phyloP scores from a whole-genome alignment of 2,888 invertebrate species.

The Drosophila antonietae region DNA sequence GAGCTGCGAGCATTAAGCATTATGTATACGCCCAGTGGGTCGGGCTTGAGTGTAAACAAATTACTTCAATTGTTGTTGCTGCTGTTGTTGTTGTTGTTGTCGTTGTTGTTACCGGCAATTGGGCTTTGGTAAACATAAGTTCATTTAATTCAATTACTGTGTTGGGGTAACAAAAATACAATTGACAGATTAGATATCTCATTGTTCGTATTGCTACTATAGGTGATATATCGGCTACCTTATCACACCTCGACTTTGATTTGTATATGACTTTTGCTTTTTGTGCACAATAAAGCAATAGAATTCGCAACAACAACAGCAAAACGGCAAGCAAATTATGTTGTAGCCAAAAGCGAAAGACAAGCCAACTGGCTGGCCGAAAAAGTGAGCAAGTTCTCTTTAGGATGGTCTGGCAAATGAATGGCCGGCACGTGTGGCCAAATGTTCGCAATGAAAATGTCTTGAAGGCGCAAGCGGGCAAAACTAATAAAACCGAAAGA shows the following conservation, averaged over 20 bases:
- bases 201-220: background rate
- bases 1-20: constrained; percentile 41
- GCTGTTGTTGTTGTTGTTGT: background rate
- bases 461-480: constrained; percentile 46
- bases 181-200: constrained; percentile 31
- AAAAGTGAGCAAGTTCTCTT: constrained; percentile 45
- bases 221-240: background rate
- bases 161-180: background rate
- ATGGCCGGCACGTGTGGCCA: constrained; percentile 77
- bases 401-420: constrained; percentile 51
- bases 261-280: background rate
- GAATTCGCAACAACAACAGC: constrained; percentile 14
- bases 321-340: constrained; percentile 47
- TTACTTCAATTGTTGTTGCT: constrained; percentile 12
- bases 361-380: constrained; percentile 41
- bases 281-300: constrained; percentile 17
- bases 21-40: constrained; percentile 56
- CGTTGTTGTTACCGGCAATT: constrained; percentile 14
- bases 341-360: constrained; percentile 44
- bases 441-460: constrained; percentile 66
- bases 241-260: background rate
- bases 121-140: constrained; percentile 24
- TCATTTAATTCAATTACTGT: constrained; percentile 18
- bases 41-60: constrained; percentile 33
- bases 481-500: constrained; percentile 65